Conservation (phyloP, 2,888 invertebrate species). For the Smittia aterrima region DNA sequence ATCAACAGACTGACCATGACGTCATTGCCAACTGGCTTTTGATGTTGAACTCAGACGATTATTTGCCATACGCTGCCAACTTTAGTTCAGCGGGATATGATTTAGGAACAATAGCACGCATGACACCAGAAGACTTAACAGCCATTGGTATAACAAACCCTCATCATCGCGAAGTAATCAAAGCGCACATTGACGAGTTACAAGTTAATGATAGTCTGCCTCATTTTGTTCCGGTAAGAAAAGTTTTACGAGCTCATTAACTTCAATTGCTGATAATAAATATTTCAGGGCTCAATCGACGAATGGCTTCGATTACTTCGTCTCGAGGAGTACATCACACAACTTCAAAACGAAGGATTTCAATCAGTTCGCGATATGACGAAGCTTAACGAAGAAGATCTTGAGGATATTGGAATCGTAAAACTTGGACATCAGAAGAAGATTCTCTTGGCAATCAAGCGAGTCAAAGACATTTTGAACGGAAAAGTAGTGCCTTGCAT, state of each 20-base stretch:
- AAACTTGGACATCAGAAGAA: slow-evolving; percentile 97
- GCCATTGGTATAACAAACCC: slow-evolving; percentile 94
- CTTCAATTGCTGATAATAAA: background rate
- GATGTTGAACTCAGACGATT: slow-evolving; percentile 64
- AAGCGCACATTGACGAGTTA: slow-evolving; percentile 92
- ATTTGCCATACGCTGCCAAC: slow-evolving; percentile 90
- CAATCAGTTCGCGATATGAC: slow-evolving; percentile 90
- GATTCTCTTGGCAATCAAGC: slow-evolving; percentile 92
- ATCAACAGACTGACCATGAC: slow-evolving; percentile 82
- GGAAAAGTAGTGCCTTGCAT: slow-evolving; percentile 60
- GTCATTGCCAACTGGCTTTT: slow-evolving; percentile 93
- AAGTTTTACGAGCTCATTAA: background rate
- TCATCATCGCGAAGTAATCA: slow-evolving; percentile 91
- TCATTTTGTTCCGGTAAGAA: slow-evolving; percentile 85
- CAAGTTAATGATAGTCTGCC: slow-evolving; percentile 93
- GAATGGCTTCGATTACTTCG: slow-evolving; percentile 92
- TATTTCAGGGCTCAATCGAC: slow-evolving; percentile 76
- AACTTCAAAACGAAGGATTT: slow-evolving; percentile 89
- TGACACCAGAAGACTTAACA: slow-evolving; percentile 95
- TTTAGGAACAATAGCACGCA: slow-evolving; percentile 94
- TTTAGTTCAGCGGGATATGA: slow-evolving; percentile 97
- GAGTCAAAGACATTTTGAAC: slow-evolving; percentile 88
- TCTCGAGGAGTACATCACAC: slow-evolving; percentile 88
- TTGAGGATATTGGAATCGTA: slow-evolving; percentile 95
- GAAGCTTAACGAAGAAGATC: slow-evolving; percentile 96